Percentiles rank a stretch among this genome's conserved stretches.
These are phyloP conservation scores for Ditylenchus dipsaci DNA, from an alignment of 1,140 invertebrate genomes.

Conservation along the genomic window DNA sequence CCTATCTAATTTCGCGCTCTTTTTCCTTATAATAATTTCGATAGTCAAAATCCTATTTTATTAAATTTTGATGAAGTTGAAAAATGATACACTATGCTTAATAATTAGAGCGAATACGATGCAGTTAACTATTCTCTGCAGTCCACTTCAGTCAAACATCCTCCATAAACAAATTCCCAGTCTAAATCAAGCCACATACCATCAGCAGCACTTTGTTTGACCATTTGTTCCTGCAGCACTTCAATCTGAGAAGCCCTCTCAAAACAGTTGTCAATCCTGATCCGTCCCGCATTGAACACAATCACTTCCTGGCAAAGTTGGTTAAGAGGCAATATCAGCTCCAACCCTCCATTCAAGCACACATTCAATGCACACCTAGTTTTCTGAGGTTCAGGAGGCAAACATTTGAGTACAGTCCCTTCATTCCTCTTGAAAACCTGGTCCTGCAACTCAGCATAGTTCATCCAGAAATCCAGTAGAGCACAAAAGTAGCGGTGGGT, in stretches of 20 bases:
- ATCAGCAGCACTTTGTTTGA: constrained; percentile 12
- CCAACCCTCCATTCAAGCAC: constrained; percentile 18
- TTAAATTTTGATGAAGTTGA: too few species aligned
- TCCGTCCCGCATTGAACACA: constrained; percentile 19
- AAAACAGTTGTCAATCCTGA: constrained; percentile 33
- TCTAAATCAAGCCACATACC: too few species aligned
- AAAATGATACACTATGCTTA: too few species aligned
- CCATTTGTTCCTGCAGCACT: constrained; percentile 25
- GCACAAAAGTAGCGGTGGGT: constrained; percentile 86
- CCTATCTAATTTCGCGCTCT: too few species aligned
- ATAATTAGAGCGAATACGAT: too few species aligned
- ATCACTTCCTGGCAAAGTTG: constrained; percentile 37
- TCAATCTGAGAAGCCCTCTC: constrained; percentile 14
- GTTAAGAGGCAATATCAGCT: constrained; percentile 43
- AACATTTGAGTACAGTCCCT: background rate
- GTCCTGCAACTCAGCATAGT: constrained; percentile 77
- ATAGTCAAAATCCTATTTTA: too few species aligned
- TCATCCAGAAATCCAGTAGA: constrained; percentile 75
- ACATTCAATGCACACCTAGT: constrained; percentile 36
- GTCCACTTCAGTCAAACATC: too few species aligned
- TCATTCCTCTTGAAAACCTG: constrained; percentile 63
- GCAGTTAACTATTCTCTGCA: too few species aligned
- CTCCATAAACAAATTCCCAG: too few species aligned
- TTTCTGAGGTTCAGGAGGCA: constrained; percentile 25
- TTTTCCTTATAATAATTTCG: too few species aligned